phyloP scores from a whole-genome alignment of 2,888 invertebrate genomes.

The Pyralis farinalis region DNA sequence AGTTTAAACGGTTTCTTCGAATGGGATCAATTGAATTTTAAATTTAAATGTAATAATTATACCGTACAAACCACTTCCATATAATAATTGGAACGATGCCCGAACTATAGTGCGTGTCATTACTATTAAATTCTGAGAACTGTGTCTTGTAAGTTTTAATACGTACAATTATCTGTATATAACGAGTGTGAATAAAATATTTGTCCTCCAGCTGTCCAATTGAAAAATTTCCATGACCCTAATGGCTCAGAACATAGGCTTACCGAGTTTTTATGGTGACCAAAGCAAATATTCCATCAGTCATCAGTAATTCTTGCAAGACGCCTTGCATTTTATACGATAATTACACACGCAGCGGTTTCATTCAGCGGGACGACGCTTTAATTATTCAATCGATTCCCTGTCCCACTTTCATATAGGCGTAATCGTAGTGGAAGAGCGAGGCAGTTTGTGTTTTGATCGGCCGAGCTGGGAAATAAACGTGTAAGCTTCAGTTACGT shows the following conservation, averaged over 20 bases:
- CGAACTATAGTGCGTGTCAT: conserved; percentile 5
- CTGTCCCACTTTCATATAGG: conserved; percentile 32
- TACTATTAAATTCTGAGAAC: conserved; percentile 15
- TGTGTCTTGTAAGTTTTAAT: conserved; percentile 39
- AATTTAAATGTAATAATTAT: conserved; percentile 16
- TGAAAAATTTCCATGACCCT: conserved; percentile 59
- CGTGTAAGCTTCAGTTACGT: conserved; percentile 50
- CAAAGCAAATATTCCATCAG: conserved; percentile 52
- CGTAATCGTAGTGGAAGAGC: conserved; percentile 19
- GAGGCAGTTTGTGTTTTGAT: conserved; percentile 35
- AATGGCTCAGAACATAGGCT: conserved; percentile 35
- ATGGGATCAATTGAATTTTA: conserved; percentile 10
- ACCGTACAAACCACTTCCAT: conserved; percentile 3
- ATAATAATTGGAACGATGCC: not conserved
- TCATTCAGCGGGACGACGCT: conserved; percentile 53
- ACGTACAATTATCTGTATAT: conserved; percentile 55
- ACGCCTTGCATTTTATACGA: conserved; percentile 52
- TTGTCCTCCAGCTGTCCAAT: conserved; percentile 34
- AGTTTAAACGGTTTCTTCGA: too few species aligned
- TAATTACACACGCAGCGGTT: conserved; percentile 46
- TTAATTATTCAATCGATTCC: conserved; percentile 65
- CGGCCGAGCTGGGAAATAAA: conserved; percentile 18
- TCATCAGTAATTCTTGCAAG: conserved; percentile 40
- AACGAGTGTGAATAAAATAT: conserved; percentile 53
- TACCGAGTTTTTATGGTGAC: conserved; percentile 26